Percentiles rank a stretch among this genome's conserved stretches.
Conservation (phyloP, 2,797 vertebrate genomes). For the Luscinia megarhynchos region DNA sequence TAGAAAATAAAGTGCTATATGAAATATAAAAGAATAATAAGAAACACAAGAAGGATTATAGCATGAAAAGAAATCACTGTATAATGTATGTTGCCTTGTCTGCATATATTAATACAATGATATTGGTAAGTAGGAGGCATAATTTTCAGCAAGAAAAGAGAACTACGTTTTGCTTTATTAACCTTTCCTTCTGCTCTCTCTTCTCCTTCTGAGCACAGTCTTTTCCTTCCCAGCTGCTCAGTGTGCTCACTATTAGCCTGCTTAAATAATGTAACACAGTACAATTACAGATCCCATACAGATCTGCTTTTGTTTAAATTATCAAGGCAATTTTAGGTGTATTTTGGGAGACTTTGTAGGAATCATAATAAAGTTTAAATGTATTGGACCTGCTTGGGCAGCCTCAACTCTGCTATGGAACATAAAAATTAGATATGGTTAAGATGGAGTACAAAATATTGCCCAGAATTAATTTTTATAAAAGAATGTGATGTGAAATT, state of each 20-base stretch:
- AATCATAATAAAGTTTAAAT: slow-evolving; percentile 23
- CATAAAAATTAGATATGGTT: background rate
- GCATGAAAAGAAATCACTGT: background rate
- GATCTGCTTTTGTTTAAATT: slow-evolving; percentile 66
- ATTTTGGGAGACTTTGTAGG: slow-evolving; percentile 31
- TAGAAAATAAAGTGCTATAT: background rate
- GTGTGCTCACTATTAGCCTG: slow-evolving; percentile 33
- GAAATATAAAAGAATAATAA: background rate
- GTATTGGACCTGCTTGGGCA: slow-evolving; percentile 1
- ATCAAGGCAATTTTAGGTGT: slow-evolving; percentile 43
- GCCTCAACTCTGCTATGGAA: background rate
- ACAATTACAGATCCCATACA: slow-evolving; percentile 39
- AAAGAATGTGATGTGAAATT: background rate
- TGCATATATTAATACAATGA: background rate
- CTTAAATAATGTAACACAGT: slow-evolving; percentile 24
- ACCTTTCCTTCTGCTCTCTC: slow-evolving; percentile 4
- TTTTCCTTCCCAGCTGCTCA: slow-evolving; percentile 42
- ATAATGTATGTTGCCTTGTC: background rate
- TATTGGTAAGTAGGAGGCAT: background rate
- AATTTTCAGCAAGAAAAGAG: background rate
- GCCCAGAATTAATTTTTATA: slow-evolving; percentile 5
- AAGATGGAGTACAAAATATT: background rate
- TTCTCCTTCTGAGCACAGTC: background rate
- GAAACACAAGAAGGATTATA: background rate
- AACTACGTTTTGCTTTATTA: slow-evolving; percentile 9